Evolutionary conservation across 2,888 invertebrate species (phyloP).

Genomic region (Trissonchulus latispiculum): DNA sequence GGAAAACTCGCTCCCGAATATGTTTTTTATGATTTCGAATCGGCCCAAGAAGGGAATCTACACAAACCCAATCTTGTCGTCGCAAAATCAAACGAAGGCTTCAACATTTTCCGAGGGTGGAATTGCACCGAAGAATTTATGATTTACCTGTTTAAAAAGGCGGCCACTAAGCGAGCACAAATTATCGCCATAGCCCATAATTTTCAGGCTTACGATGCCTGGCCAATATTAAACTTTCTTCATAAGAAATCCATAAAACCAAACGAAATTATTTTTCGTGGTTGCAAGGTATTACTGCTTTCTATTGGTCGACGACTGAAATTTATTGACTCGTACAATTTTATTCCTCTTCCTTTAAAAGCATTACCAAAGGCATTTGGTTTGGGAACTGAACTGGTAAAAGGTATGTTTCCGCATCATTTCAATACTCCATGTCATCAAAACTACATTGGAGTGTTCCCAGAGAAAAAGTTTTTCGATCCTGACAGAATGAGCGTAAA

Average conservation of each 20-base stretch:
- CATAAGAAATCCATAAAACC: slow-evolving; percentile 12
- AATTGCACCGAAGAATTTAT: background rate
- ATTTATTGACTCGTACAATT: slow-evolving; percentile 19
- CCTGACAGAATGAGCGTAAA: background rate
- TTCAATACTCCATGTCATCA: slow-evolving; percentile 22
- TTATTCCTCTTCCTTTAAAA: slow-evolving; percentile 20
- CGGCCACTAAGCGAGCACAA: background rate
- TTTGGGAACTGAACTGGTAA: background rate
- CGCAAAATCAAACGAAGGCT: background rate
- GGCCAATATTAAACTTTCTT: slow-evolving; percentile 21
- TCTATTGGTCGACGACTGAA: background rate
- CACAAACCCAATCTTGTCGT: slow-evolving; percentile 1
- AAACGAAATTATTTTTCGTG: slow-evolving; percentile 4
- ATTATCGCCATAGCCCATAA: slow-evolving; percentile 23
- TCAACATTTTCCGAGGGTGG: background rate
- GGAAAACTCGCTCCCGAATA: background rate
- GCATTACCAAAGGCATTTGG: slow-evolving; percentile 20
- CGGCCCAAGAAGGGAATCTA: background rate
- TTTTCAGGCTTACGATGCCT: slow-evolving; percentile 21
- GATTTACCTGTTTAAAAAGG: background rate
- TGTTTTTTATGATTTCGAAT: background rate
- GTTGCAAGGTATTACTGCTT: slow-evolving; percentile 20
- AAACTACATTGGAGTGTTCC: background rate
- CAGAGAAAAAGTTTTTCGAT: slow-evolving; percentile 20
- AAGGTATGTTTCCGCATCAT: slow-evolving; percentile 19